Evolutionary conservation across 2,797 vertebrate species (phyloP).

Genomic region (Urocyon cinereoargenteus): DNA sequence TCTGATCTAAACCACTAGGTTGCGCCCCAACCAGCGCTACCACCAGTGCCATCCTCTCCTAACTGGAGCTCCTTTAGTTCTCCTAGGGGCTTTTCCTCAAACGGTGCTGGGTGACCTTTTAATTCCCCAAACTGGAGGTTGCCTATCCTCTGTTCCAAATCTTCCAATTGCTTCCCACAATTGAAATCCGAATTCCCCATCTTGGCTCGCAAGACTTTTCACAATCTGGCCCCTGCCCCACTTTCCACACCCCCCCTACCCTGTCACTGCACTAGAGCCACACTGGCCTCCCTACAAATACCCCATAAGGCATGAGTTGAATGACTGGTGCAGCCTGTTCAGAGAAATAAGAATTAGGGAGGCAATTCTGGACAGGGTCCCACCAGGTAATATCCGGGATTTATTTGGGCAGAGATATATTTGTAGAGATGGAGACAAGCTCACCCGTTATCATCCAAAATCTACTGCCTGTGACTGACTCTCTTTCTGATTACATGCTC

Average conservation of each 20-base stretch:
- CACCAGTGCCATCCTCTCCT: background rate
- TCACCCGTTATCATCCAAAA: background rate
- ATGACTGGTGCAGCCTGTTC: background rate
- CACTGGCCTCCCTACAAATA: background rate
- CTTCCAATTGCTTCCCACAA: background rate
- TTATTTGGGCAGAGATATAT: background rate
- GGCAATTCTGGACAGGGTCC: background rate
- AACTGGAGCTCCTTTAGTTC: background rate
- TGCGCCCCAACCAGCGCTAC: too few species aligned
- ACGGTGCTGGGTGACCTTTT: background rate
- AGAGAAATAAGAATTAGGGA: background rate
- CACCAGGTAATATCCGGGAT: too few species aligned
- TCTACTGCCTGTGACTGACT: background rate
- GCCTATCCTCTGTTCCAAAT: background rate
- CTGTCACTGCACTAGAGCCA: background rate
- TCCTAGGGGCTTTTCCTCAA: background rate
- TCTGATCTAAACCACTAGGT: background rate
- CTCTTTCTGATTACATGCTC: background rate
- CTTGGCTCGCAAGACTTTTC: background rate
- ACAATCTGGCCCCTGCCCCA: background rate
- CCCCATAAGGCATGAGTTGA: background rate
- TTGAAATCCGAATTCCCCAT: background rate
- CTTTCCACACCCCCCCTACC: background rate
- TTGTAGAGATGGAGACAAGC: background rate
- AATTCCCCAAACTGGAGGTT: background rate